A percentile compares a stretch with the other conserved stretches of the same genome.
These are phyloP conservation scores for Ictidomys tridecemlineatus DNA, from an alignment of 2,113 vertebrate genomes.

Conservation along the genomic window DNA sequence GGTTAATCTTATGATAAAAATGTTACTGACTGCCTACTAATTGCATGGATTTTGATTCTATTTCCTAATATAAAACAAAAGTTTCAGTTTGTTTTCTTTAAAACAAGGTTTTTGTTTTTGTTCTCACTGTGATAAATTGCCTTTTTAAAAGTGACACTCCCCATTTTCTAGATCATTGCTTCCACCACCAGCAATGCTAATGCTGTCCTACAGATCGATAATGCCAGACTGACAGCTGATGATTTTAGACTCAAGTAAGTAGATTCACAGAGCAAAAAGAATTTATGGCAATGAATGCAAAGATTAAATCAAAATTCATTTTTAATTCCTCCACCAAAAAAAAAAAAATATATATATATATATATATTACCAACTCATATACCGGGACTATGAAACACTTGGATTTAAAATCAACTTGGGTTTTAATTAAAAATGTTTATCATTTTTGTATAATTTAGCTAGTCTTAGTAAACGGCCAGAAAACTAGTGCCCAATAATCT, in stretches of 20 bases:
- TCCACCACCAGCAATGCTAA: slow-evolving; percentile 88
- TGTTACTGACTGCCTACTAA: neutral
- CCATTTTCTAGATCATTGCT: slow-evolving; percentile 85
- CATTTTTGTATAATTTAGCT: neutral
- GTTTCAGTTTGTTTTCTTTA: neutral
- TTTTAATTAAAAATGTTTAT: too few species aligned
- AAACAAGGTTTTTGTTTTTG: neutral
- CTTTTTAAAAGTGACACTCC: neutral
- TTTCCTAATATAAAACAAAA: neutral
- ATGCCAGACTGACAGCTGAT: slow-evolving; percentile 90
- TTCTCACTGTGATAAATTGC: neutral
- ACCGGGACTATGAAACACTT: neutral
- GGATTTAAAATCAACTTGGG: neutral
- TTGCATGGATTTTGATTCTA: neutral
- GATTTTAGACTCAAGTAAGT: slow-evolving; percentile 92
- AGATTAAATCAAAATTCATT: neutral
- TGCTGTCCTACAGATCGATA: slow-evolving; percentile 88
- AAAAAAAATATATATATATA: too few species aligned
- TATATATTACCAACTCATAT: neutral
- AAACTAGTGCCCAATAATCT: neutral
- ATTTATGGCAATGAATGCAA: neutral
- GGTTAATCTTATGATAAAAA: neutral
- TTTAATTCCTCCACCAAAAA: neutral
- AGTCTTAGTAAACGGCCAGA: neutral
- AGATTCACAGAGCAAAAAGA: neutral